Percentiles rank a stretch among this genome's conserved stretches.
These are phyloP conservation scores for Chrosomus eos DNA, from an alignment of 2,797 vertebrate species.

Conservation along the genomic window DNA sequence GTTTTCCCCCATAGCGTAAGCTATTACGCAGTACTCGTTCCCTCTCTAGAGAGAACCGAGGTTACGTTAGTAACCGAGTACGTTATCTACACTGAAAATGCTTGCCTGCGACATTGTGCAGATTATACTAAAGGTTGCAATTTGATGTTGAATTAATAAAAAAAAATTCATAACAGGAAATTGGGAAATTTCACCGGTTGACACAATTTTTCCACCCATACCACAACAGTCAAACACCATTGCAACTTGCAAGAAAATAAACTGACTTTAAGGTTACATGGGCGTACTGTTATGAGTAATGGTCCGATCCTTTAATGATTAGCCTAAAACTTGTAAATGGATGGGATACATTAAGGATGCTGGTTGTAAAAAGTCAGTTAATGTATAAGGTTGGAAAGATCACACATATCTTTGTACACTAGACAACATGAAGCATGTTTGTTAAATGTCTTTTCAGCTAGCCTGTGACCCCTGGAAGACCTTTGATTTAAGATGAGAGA, in stretches of 20 bases:
- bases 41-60: too few relatives aligned
- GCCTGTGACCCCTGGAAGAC: slow-evolving; percentile 40
- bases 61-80: too few relatives aligned
- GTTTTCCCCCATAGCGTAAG: too few relatives aligned
- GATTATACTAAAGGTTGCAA: background rate
- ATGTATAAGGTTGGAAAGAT: background rate
- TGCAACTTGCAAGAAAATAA: background rate
- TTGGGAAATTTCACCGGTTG: background rate
- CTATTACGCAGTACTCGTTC: too few relatives aligned
- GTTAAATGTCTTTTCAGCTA: slow-evolving; percentile 32
- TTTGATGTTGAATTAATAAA: background rate
- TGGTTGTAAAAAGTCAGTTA: background rate
- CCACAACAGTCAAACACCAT: slow-evolving; percentile 10
- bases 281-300: background rate
- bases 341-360: background rate
- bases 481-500: slow-evolving; percentile 39
- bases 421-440: background rate
- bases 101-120: background rate
- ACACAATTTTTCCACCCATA: slow-evolving; percentile 13
- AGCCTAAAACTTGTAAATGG: background rate
- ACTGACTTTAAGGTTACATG: background rate
- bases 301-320: background rate
- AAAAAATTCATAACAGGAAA: background rate
- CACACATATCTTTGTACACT: background rate
- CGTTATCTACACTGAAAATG: background rate